These are phyloP conservation scores for Papilio elwesi DNA, from an alignment of 2,888 invertebrate genomes.

Conservation along the genomic window DNA sequence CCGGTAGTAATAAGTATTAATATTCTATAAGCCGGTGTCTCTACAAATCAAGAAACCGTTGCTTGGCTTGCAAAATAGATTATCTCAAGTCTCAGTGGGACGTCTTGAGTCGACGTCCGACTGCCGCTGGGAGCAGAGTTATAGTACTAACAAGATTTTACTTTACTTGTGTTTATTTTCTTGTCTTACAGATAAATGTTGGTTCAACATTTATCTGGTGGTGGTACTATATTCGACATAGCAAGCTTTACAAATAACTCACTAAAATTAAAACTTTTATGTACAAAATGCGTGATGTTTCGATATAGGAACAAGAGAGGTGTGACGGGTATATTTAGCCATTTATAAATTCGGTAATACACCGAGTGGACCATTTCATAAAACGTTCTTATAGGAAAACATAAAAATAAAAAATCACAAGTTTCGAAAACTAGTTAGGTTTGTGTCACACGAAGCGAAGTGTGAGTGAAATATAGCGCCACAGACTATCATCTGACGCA, in stretches of 20 bases:
- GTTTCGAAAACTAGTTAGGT: conserved; percentile 19
- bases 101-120: background rate
- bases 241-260: too few relatives aligned
- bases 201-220: too few relatives aligned
- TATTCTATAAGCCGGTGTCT: background rate
- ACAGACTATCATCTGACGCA: background rate
- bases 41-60: background rate
- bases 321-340: background rate
- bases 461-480: conserved; percentile 23
- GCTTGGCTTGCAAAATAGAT: background rate
- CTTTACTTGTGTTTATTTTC: background rate
- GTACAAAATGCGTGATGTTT: too few relatives aligned
- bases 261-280: too few relatives aligned
- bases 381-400: background rate
- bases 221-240: too few relatives aligned
- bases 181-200: background rate
- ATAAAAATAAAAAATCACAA: conserved; percentile 1
- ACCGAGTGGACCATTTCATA: background rate
- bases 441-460: conserved; percentile 22
- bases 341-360: background rate
- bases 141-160: background rate
- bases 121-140: background rate
- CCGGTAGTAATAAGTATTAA: background rate
- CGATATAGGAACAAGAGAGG: too few relatives aligned
- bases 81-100: background rate